Conservation (phyloP, 2,797 vertebrate species). For the Premnoplex brunnescens region DNA sequence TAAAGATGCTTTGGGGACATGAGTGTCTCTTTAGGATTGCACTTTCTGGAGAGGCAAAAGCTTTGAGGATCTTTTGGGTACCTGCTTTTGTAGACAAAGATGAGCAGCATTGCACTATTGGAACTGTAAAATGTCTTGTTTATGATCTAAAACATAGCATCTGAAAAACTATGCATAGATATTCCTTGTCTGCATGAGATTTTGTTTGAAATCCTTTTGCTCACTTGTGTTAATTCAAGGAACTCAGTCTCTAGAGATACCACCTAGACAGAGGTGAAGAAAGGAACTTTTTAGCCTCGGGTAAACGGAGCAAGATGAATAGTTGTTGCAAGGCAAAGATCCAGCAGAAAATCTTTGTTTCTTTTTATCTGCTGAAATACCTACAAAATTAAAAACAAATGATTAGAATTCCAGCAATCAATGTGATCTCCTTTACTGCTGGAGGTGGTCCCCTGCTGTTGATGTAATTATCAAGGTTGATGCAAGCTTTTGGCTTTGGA, state of each 20-base stretch:
- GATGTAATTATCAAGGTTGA: not conserved
- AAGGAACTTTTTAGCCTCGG: constrained; percentile 36
- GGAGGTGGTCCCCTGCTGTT: constrained; percentile 5
- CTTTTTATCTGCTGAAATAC: constrained; percentile 52
- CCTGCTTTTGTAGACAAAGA: not conserved
- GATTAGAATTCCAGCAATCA: constrained; percentile 41
- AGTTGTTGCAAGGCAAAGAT: constrained; percentile 38
- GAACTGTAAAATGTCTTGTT: not conserved
- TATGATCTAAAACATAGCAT: not conserved
- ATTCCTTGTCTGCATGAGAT: not conserved
- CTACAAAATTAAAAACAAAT: constrained; percentile 60
- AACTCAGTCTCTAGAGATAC: not conserved
- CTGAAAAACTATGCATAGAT: not conserved
- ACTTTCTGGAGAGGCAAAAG: not conserved
- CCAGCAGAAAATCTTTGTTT: constrained; percentile 52
- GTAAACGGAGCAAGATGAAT: not conserved
- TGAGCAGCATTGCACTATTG: not conserved
- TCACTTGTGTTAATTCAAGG: not conserved
- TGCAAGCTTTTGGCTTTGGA: not conserved
- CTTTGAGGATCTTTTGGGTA: not conserved
- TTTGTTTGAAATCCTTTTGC: not conserved
- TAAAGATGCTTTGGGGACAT: not conserved
- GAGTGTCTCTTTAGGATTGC: not conserved
- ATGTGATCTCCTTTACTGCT: constrained; percentile 16
- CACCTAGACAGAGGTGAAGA: constrained; percentile 48